Conservation (phyloP, 2,113 vertebrate species). For the Lophius piscatorius region DNA sequence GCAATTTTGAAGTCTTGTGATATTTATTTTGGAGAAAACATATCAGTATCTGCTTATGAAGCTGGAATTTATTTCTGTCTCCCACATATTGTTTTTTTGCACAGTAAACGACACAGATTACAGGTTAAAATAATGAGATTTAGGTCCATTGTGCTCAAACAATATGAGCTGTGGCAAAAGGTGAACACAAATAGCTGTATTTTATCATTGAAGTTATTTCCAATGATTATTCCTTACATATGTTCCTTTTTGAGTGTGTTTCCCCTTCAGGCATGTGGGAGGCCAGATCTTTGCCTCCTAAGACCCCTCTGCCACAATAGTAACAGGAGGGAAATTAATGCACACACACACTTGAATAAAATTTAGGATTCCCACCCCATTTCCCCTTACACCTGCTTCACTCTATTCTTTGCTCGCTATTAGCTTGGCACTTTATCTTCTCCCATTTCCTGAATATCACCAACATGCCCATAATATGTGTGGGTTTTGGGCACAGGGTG, state of each 20-base stretch:
- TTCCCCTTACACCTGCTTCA: conserved; percentile 30
- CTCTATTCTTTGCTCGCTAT: conserved; percentile 1
- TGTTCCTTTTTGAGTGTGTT: neutral
- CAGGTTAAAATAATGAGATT: neutral
- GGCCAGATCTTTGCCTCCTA: conserved; percentile 21
- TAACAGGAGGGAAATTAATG: conserved; percentile 46
- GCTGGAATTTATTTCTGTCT: no score
- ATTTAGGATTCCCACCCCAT: conserved; percentile 21
- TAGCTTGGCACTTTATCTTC: conserved; percentile 2
- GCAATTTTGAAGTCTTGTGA: neutral
- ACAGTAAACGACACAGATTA: neutral
- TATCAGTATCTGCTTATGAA: no score
- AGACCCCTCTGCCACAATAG: conserved; percentile 22
- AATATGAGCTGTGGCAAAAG: conserved; percentile 16
- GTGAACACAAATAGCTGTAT: conserved; percentile 21
- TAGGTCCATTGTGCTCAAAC: neutral
- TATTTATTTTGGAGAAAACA: neutral
- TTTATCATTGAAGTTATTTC: conserved; percentile 51
- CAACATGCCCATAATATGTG: conserved; percentile 4
- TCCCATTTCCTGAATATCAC: conserved; percentile 1
- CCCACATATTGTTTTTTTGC: no score
- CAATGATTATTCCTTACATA: conserved; percentile 30
- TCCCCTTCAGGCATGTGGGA: conserved; percentile 41
- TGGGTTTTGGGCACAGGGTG: neutral
- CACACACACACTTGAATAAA: conserved; percentile 32